Percentiles rank a stretch among this genome's conserved stretches.
phyloP scores from a whole-genome alignment of 2,113 vertebrate species.

The Alaudala cheleensis region DNA sequence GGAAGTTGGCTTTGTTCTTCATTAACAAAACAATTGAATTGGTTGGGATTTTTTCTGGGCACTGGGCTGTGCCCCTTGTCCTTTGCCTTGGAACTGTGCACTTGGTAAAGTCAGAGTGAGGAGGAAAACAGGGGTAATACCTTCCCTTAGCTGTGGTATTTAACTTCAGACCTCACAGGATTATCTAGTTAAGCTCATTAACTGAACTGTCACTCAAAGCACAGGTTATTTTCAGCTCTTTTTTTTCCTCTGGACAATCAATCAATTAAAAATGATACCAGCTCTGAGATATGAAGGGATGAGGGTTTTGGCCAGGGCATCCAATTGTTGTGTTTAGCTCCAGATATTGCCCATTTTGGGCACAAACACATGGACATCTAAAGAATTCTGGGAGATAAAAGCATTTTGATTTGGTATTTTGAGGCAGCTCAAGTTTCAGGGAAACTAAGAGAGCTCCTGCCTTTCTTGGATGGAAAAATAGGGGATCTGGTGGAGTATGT shows the following conservation, averaged over 20 bases:
- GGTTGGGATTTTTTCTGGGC: not conserved
- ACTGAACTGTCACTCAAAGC: not conserved
- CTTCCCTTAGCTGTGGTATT: not conserved
- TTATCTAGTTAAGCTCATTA: slow-evolving; percentile 37
- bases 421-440: not conserved
- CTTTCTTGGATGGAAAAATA: not conserved
- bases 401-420: not conserved
- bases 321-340: not conserved
- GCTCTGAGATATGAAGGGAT: not conserved
- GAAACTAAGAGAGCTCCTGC: not conserved
- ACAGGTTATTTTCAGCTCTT: not conserved
- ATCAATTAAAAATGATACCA: not conserved
- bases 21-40: not conserved
- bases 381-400: not conserved
- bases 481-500: not conserved
- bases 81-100: not conserved
- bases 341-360: not conserved
- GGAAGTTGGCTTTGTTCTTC: not conserved
- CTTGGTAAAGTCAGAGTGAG: not conserved
- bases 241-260: not conserved
- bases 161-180: not conserved
- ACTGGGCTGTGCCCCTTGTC: not conserved
- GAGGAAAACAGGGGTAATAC: not conserved
- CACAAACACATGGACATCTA: not conserved
- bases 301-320: not conserved